A percentile compares a stretch with the other conserved stretches of the same genome.
Conservation (phyloP, 2,113 vertebrate genomes). For the Nymphicus hollandicus region DNA sequence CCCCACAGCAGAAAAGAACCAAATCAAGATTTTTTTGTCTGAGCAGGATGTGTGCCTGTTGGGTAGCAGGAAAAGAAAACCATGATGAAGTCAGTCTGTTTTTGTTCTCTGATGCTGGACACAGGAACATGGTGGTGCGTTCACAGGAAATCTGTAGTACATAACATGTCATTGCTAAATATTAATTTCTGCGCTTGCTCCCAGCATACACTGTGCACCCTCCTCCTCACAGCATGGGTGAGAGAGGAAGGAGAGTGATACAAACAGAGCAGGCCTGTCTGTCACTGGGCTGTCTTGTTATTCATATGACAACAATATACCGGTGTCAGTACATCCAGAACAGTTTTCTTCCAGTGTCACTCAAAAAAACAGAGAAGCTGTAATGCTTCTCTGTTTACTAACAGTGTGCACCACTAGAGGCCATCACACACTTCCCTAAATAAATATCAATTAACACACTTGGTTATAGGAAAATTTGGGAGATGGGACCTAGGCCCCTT, state of each 20-base stretch:
- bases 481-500: neutral
- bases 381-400: neutral
- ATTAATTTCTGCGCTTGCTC: neutral
- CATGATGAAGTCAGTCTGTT: neutral
- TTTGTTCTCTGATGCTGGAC: neutral
- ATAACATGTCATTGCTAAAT: neutral
- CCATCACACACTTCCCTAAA: slow-evolving; percentile 33
- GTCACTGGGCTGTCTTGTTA: slow-evolving; percentile 52
- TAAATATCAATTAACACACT: neutral
- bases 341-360: neutral
- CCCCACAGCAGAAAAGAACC: neutral
- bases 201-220: accelerated
- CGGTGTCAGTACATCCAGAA: neutral
- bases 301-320: neutral
- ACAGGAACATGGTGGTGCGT: neutral
- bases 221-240: neutral
- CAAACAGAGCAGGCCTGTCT: neutral
- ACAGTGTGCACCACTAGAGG: slow-evolving; percentile 12
- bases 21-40: neutral
- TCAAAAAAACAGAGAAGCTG: neutral
- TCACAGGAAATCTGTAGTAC: neutral
- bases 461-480: neutral
- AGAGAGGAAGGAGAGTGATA: neutral
- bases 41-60: neutral
- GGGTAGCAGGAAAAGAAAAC: neutral